phyloP scores from a whole-genome alignment of 2,797 vertebrate genomes.

The Okamejei kenojei region DNA sequence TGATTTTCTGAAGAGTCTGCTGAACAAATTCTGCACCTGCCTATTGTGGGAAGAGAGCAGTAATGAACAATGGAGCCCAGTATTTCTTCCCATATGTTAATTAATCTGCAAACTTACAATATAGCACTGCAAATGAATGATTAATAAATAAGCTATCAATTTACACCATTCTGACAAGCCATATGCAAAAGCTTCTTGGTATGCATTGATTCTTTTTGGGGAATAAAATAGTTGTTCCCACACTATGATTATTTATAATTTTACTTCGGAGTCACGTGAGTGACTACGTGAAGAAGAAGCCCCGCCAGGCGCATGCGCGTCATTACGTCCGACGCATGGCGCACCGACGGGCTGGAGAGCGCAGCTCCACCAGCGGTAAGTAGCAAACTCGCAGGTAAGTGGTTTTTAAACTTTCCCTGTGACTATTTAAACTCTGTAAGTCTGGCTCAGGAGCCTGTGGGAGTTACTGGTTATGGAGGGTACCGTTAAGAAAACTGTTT shows the following conservation, averaged over 20 bases:
- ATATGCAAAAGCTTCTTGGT: background rate
- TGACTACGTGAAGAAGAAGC: no score
- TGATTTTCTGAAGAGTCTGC: constrained; percentile 73
- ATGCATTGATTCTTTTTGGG: background rate
- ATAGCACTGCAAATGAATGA: background rate
- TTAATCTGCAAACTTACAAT: background rate
- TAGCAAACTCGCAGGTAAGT: no score
- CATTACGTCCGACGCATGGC: no score
- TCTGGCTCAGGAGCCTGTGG: no score
- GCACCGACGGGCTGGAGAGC: no score
- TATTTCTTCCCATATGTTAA: background rate
- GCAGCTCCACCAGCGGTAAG: no score
- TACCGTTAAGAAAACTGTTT: no score
- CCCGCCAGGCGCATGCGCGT: no score
- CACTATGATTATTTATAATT: background rate
- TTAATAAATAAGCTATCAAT: background rate
- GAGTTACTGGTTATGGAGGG: no score
- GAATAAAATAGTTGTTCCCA: background rate
- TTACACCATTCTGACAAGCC: background rate
- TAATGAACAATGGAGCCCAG: background rate
- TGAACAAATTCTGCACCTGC: constrained; percentile 75
- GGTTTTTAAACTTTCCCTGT: no score
- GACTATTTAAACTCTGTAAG: no score
- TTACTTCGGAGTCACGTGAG: no score
- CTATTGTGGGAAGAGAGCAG: constrained; percentile 51